Conservation (phyloP, 2,888 invertebrate genomes). For the Dicycla oo region DNA sequence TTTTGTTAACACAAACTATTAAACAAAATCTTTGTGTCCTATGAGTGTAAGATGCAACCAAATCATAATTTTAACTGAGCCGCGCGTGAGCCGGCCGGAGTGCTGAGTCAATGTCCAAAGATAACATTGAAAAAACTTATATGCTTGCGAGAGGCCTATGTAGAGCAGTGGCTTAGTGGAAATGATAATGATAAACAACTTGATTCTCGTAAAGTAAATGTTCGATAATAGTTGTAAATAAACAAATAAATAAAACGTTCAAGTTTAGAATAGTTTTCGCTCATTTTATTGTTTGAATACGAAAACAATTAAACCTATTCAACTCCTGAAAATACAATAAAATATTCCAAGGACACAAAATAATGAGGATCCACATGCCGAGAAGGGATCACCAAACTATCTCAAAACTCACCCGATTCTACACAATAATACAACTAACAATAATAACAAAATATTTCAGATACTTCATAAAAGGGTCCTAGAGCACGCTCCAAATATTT, state of each 20-base stretch:
- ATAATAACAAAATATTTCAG: slow-evolving; percentile 56
- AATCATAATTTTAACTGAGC: too few species aligned
- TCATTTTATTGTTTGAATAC: neutral
- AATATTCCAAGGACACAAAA: slow-evolving; percentile 12
- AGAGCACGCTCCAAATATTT: slow-evolving; percentile 56
- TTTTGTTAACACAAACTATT: too few species aligned
- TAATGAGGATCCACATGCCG: slow-evolving; percentile 34
- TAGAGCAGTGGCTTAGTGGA: neutral
- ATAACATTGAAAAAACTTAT: too few species aligned
- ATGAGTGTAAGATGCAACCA: too few species aligned
- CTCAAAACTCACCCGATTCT: slow-evolving; percentile 27
- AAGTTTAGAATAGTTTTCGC: neutral
- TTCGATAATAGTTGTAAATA: neutral
- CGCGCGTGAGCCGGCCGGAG: too few species aligned
- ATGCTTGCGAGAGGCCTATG: neutral
- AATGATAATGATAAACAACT: neutral
- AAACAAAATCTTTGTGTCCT: too few species aligned
- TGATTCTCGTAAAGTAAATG: neutral
- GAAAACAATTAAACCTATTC: neutral
- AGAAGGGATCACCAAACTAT: slow-evolving; percentile 26
- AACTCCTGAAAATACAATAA: neutral
- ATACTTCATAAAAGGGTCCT: slow-evolving; percentile 61
- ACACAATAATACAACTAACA: slow-evolving; percentile 42
- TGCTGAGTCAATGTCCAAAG: too few species aligned
- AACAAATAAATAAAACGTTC: neutral